Conservation (phyloP, 2,113 vertebrate genomes). For the Pungitius pungitius region DNA sequence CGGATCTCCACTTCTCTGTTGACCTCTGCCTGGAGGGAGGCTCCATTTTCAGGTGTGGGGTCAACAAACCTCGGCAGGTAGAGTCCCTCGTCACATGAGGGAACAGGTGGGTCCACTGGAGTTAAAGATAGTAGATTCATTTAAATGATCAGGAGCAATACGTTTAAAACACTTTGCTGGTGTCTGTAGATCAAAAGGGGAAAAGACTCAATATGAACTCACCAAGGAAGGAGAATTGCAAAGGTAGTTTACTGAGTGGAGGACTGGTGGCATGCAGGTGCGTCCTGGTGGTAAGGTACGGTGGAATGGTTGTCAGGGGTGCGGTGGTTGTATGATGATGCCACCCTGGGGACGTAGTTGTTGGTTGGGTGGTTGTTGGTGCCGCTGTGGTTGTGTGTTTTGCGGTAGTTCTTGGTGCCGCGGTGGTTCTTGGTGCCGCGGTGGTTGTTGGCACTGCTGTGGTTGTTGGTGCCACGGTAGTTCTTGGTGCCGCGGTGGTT, state of each 20-base stretch:
- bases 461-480: too few species aligned
- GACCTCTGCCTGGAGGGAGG: conserved; percentile 41
- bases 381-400: not conserved
- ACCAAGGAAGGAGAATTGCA: conserved; percentile 74
- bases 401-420: not conserved
- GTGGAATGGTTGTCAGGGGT: too few species aligned
- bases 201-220: conserved; percentile 18
- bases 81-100: conserved; percentile 67
- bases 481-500: not conserved
- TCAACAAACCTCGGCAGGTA: conserved; percentile 61
- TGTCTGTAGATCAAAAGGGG: too few species aligned
- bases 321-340: not conserved
- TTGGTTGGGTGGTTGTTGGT: not conserved
- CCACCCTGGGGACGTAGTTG: not conserved
- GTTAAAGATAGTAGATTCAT: too few species aligned
- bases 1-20: conserved; percentile 66
- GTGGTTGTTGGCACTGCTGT: not conserved
- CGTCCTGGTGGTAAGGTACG: not conserved
- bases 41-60: conserved; percentile 69
- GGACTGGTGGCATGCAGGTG: not conserved
- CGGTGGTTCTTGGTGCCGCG: not conserved
- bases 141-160: not conserved
- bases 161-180: not conserved
- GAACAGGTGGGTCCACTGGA: conserved; percentile 65
- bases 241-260: conserved; percentile 70